A percentile compares a stretch with the other conserved stretches of the same genome.
Evolutionary conservation across 2,888 invertebrate genomes (phyloP).

Genomic region (Didymodactylos carnosus): DNA sequence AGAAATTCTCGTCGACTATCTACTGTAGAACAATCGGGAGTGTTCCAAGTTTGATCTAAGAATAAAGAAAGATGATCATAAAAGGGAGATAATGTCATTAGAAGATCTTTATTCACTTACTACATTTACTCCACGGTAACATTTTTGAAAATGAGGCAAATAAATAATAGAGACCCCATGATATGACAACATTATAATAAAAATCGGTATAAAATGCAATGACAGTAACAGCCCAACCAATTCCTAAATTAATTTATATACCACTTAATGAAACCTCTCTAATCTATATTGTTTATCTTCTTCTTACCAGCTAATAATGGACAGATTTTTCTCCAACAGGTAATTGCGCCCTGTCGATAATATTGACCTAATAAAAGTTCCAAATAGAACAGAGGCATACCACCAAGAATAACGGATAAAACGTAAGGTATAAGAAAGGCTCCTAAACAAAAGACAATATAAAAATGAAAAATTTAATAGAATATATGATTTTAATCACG

Average conservation of each 20-base stretch:
- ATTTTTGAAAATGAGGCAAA: constrained; percentile 73
- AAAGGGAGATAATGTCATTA: background rate
- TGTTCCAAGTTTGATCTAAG: constrained; percentile 68
- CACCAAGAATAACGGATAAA: constrained; percentile 73
- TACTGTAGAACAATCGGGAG: constrained; percentile 39
- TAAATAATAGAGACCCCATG: constrained; percentile 85
- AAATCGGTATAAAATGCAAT: constrained; percentile 91
- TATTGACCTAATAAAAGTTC: constrained; percentile 81
- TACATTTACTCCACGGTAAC: constrained; percentile 56
- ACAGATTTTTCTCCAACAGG: constrained; percentile 76
- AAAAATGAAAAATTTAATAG: background rate
- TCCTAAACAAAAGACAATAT: constrained; percentile 40
- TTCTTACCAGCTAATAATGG: constrained; percentile 79
- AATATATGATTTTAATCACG: background rate
- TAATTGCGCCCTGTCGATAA: constrained; percentile 70
- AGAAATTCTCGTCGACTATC: background rate
- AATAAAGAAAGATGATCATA: background rate
- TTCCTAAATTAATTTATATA: constrained; percentile 42
- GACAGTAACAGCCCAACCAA: constrained; percentile 83
- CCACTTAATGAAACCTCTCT: background rate
- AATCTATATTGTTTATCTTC: constrained; percentile 32
- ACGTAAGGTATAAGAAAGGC: constrained; percentile 46
- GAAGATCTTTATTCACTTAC: constrained; percentile 5
- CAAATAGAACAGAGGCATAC: constrained; percentile 81
- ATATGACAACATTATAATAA: constrained; percentile 91